Conservation (phyloP, 2,113 vertebrate species). For the Laticauda laticaudata region DNA sequence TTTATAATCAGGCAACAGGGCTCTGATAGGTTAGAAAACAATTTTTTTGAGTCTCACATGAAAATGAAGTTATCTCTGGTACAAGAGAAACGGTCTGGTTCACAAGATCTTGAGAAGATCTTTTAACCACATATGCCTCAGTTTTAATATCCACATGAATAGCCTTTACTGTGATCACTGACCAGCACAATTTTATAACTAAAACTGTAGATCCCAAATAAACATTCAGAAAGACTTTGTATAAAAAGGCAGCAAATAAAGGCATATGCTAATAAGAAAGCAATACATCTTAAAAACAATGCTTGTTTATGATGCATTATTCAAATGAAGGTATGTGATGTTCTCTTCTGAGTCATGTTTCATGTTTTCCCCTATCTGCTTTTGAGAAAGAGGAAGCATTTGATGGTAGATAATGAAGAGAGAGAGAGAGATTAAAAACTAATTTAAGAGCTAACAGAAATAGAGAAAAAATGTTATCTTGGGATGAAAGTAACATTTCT, state of each 20-base stretch:
- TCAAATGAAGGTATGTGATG: conserved; percentile 23
- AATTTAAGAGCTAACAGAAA: conserved; percentile 51
- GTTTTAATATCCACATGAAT: background rate
- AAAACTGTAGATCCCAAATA: background rate
- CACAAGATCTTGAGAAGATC: background rate
- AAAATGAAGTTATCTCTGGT: conserved; percentile 15
- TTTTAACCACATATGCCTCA: background rate
- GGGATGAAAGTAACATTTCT: conserved; percentile 60
- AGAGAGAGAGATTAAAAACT: conserved; percentile 30
- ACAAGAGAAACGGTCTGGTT: conserved; percentile 1
- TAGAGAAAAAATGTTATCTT: conserved; percentile 33
- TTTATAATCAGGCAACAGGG: background rate
- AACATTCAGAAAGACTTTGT: background rate
- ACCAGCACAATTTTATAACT: background rate
- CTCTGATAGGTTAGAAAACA: background rate
- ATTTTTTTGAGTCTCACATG: conserved; percentile 2
- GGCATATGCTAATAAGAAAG: background rate
- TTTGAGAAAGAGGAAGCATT: conserved; percentile 35
- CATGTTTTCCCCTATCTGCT: conserved; percentile 30
- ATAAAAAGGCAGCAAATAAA: background rate
- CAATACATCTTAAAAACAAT: background rate
- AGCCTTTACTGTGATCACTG: background rate
- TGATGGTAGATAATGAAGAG: background rate
- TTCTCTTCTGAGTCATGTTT: conserved; percentile 44
- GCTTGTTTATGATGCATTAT: background rate